Conservation (phyloP, 2,113 vertebrate genomes). For the Elephantulus edwardii region DNA sequence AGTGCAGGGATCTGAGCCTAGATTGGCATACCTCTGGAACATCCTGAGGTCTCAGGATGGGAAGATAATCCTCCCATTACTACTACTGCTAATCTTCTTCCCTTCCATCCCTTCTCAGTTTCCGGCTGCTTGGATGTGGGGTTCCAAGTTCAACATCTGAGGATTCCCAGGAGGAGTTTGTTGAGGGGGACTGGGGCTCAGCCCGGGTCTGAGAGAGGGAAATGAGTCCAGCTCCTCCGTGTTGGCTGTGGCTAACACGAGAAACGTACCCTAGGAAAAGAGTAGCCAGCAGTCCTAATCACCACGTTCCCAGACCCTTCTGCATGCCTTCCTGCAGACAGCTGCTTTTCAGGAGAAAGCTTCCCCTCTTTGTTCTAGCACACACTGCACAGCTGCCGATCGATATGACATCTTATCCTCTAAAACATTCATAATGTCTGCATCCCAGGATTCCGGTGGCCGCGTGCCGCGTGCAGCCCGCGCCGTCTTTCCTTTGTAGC, state of each 20-base stretch:
- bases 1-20: not conserved
- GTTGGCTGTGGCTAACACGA: not conserved
- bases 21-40: not conserved
- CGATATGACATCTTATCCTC: slow-evolving; percentile 59
- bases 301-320: not conserved
- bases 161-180: not conserved
- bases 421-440: slow-evolving; percentile 64
- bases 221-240: not conserved
- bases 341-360: not conserved
- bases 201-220: not conserved
- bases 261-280: not conserved
- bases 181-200: too few species aligned
- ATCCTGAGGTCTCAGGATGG: not conserved
- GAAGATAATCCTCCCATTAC: not conserved
- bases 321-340: not conserved
- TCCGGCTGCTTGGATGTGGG: not conserved
- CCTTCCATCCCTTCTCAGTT: not conserved
- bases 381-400: slow-evolving; percentile 47
- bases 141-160: not conserved
- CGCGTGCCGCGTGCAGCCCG: not conserved
- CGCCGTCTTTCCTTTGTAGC: slow-evolving; percentile 6
- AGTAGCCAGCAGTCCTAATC: not conserved
- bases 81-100: not conserved
- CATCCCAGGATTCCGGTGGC: slow-evolving; percentile 49
- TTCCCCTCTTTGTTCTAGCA: slow-evolving; percentile 64